Evolutionary conservation across 2,888 invertebrate species (phyloP).

Genomic region (Saturnia pavonia): DNA sequence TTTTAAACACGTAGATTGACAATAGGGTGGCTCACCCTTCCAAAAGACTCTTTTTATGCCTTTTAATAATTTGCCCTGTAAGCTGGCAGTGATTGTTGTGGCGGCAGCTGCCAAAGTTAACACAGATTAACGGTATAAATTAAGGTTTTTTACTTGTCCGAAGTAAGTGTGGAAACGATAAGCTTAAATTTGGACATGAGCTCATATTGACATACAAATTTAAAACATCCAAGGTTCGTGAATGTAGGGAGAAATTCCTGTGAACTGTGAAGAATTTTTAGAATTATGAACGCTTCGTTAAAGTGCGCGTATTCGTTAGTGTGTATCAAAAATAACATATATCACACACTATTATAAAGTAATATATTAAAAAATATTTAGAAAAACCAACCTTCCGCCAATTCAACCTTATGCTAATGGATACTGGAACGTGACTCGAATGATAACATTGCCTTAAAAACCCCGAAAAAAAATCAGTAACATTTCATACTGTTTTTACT

Average conservation of each 20-base stretch:
- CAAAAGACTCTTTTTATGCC: slow-evolving; percentile 77
- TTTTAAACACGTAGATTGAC: slow-evolving; percentile 67
- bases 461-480: not conserved
- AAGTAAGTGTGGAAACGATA: slow-evolving; percentile 53
- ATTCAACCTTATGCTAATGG: slow-evolving; percentile 1
- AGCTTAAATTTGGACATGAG: slow-evolving; percentile 40
- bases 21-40: slow-evolving; percentile 78
- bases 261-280: slow-evolving; percentile 11
- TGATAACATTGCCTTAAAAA: not conserved
- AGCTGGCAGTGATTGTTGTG: slow-evolving; percentile 76
- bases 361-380: not conserved
- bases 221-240: slow-evolving; percentile 24
- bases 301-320: not conserved
- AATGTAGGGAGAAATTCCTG: slow-evolving; percentile 2
- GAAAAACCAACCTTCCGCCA: no score
- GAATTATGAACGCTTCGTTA: slow-evolving; percentile 2
- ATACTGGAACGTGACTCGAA: not conserved
- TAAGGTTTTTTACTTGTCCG: slow-evolving; percentile 51
- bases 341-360: not conserved
- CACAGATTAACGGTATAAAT: slow-evolving; percentile 66
- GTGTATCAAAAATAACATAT: not conserved
- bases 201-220: slow-evolving; percentile 36
- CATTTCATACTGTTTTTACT: not conserved
- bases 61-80: slow-evolving; percentile 79
- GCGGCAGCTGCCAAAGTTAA: slow-evolving; percentile 70